Evolutionary conservation across 64 coral and sea anemone genomes (phyloP).

Genomic region (Actinia equina): DNA sequence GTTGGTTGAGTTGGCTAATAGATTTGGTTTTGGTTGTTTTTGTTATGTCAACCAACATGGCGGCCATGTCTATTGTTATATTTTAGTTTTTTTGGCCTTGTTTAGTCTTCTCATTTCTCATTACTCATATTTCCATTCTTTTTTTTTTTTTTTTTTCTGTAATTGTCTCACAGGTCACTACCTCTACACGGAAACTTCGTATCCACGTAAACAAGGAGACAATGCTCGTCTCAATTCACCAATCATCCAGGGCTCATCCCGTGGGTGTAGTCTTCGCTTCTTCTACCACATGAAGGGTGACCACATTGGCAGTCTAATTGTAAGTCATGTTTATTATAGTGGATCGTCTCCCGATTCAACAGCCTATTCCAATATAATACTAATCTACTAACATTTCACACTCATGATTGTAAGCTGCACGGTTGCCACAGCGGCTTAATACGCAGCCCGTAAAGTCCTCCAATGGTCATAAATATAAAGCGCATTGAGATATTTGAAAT

Average conservation of each 20-base stretch:
- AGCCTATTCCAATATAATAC: too few relatives aligned
- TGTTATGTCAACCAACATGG: too few relatives aligned
- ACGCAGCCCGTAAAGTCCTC: too few relatives aligned
- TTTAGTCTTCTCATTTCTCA: background rate
- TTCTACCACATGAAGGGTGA: constrained; percentile 95
- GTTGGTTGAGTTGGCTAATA: too few relatives aligned
- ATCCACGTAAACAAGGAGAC: constrained; percentile 76
- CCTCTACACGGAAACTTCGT: constrained; percentile 94
- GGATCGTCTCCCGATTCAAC: too few relatives aligned
- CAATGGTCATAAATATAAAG: too few relatives aligned
- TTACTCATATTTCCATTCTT: background rate
- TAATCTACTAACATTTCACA: too few relatives aligned
- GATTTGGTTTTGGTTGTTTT: too few relatives aligned
- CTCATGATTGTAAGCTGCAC: too few relatives aligned
- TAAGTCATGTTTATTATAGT: background rate
- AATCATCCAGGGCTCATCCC: constrained; percentile 63
- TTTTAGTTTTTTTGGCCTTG: background rate
- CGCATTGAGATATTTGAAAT: too few relatives aligned
- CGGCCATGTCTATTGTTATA: background rate
- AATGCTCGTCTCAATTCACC: constrained; percentile 88
- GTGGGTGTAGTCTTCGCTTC: constrained; percentile 80
- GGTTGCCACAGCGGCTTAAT: too few relatives aligned
- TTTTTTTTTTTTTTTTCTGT: background rate
- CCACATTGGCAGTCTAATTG: constrained; percentile 79
- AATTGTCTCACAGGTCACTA: constrained; percentile 59